Conservation (phyloP, 35 echinoderm and acorn worm species). For the Anneissia japonica region DNA sequence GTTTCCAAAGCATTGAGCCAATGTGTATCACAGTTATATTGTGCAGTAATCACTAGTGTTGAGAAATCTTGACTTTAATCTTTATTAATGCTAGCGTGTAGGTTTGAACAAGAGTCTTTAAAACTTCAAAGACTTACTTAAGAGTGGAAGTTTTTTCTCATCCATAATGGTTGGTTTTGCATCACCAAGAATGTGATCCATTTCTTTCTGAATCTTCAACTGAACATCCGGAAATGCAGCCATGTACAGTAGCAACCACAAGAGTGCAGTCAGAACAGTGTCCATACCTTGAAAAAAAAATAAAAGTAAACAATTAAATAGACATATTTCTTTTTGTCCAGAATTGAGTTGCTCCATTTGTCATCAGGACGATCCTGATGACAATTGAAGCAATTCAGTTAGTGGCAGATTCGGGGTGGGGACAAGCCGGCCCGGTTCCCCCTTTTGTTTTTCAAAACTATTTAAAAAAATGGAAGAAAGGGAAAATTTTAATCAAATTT, state of each 20-base stretch:
- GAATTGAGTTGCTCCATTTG: no score
- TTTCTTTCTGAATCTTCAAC: constrained; percentile 54
- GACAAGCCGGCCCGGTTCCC: no score
- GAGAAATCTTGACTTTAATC: neutral
- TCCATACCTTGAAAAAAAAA: constrained; percentile 61
- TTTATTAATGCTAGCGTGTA: neutral
- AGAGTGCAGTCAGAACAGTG: constrained; percentile 80
- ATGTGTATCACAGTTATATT: no score
- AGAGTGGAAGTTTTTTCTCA: constrained; percentile 44
- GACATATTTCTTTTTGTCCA: no score
- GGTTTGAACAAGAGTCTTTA: neutral
- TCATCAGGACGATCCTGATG: no score
- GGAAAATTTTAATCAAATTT: no score
- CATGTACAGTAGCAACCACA: constrained; percentile 91
- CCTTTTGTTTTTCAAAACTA: no score
- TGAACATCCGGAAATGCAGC: constrained; percentile 84
- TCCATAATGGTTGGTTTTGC: constrained; percentile 38
- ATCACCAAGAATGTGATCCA: constrained; percentile 55
- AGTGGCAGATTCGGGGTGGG: no score
- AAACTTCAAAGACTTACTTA: constrained; percentile 38
- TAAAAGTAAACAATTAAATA: neutral
- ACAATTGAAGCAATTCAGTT: no score
- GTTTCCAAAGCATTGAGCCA: no score
- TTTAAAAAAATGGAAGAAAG: no score
- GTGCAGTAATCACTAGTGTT: no score